A percentile compares a stretch with the other conserved stretches of the same genome.
phyloP scores from a whole-genome alignment of 1,140 invertebrate species.

The Planococcus citri region DNA sequence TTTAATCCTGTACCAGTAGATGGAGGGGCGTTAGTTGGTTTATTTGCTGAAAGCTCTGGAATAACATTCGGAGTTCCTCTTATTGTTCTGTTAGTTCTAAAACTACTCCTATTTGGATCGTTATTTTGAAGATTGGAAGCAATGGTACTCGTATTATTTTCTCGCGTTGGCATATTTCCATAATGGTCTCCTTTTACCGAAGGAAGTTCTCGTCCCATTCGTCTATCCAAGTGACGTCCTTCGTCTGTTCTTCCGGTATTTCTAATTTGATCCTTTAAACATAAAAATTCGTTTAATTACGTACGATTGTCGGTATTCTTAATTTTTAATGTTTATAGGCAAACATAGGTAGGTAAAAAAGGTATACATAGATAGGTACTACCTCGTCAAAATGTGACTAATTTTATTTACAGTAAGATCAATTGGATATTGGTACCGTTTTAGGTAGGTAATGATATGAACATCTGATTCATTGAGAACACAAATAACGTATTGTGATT shows the following conservation, averaged over 20 bases:
- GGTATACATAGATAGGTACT: too few relatives aligned
- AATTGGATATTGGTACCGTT: too few relatives aligned
- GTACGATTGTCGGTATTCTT: background rate
- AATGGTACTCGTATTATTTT: background rate
- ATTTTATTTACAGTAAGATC: too few relatives aligned
- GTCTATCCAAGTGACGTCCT: conserved; percentile 34
- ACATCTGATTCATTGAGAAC: too few relatives aligned
- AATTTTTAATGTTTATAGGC: too few relatives aligned
- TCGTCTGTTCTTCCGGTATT: conserved; percentile 28
- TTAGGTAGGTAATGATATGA: too few relatives aligned
- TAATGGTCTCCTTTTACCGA: background rate
- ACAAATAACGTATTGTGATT: too few relatives aligned
- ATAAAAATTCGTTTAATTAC: background rate
- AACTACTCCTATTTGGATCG: conserved; percentile 8
- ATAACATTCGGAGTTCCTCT: conserved; percentile 32
- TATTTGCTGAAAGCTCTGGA: conserved; percentile 31
- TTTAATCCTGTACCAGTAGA: conserved; percentile 13
- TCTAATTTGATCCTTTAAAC: conserved; percentile 10
- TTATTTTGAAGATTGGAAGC: background rate
- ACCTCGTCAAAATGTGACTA: too few relatives aligned
- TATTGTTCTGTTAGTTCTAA: conserved; percentile 25
- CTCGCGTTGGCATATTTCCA: conserved; percentile 13
- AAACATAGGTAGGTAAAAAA: too few relatives aligned
- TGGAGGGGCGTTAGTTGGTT: conserved; percentile 24
- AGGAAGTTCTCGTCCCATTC: background rate